Evolutionary conservation across 2,113 vertebrate species (phyloP).

Genomic region (Tyto alba): DNA sequence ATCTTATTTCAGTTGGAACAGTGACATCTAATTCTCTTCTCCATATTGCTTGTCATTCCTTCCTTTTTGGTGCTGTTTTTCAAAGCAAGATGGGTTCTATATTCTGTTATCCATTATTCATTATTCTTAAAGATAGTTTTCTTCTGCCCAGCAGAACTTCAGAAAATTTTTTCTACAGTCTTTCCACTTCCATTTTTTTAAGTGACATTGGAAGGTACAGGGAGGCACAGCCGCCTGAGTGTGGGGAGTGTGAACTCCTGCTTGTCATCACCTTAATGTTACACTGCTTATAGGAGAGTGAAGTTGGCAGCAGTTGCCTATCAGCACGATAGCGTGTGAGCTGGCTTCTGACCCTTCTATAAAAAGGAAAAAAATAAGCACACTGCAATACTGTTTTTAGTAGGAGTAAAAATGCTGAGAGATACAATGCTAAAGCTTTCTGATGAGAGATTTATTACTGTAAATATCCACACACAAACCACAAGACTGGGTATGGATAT

Average conservation of each 20-base stretch:
- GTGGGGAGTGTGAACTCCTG: background rate
- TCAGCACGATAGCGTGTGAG: background rate
- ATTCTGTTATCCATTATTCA: background rate
- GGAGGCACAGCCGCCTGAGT: background rate
- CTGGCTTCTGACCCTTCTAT: background rate
- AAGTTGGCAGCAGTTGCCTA: background rate
- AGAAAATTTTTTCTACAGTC: background rate
- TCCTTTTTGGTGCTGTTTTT: background rate
- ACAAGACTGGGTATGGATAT: background rate
- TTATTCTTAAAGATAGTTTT: background rate
- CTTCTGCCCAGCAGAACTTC: background rate
- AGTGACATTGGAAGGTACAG: background rate
- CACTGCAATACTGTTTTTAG: background rate
- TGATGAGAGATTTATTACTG: background rate
- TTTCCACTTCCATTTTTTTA: background rate
- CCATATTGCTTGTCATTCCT: background rate
- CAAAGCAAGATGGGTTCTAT: background rate
- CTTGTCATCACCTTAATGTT: background rate
- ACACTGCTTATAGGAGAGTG: background rate
- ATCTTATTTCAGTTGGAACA: background rate
- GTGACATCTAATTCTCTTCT: background rate
- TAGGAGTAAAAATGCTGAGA: background rate
- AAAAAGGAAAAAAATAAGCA: background rate
- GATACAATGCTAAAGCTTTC: background rate
- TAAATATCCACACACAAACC: background rate